These are phyloP conservation scores for Nettapus auritus DNA, from an alignment of 2,113 vertebrate genomes.

Conservation along the genomic window DNA sequence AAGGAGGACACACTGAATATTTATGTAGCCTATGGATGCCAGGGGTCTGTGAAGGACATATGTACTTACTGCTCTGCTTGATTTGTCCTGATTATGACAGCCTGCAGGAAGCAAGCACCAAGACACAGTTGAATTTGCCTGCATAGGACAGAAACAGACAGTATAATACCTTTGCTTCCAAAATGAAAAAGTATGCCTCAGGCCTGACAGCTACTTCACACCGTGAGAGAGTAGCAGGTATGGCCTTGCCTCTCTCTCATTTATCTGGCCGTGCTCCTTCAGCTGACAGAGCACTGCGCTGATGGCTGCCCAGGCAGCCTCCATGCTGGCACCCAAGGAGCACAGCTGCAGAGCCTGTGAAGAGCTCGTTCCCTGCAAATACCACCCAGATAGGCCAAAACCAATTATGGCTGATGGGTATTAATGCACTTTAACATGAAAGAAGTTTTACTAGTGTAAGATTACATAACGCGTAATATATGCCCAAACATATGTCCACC, in stretches of 20 bases:
- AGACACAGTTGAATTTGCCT: background rate
- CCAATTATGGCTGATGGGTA: background rate
- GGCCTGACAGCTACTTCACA: background rate
- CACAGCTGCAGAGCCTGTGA: conserved; percentile 45
- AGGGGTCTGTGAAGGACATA: background rate
- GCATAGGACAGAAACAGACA: background rate
- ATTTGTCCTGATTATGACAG: background rate
- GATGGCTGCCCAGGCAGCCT: background rate
- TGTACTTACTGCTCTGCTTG: background rate
- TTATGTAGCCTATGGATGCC: background rate
- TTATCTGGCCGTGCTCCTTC: background rate
- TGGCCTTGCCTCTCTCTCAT: background rate
- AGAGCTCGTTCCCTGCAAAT: conserved; percentile 18
- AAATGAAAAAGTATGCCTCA: background rate
- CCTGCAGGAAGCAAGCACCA: background rate
- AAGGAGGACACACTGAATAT: background rate
- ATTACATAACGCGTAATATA: conserved; percentile 2
- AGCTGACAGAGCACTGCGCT: background rate
- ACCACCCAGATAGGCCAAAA: conserved; percentile 29
- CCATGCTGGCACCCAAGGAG: conserved; percentile 7
- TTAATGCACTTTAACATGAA: background rate
- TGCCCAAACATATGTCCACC: background rate
- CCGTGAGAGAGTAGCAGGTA: background rate
- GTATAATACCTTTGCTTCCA: background rate
- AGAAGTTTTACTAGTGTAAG: background rate